Evolutionary conservation across 2,113 vertebrate genomes (phyloP).

Genomic region (Theristicus caerulescens): DNA sequence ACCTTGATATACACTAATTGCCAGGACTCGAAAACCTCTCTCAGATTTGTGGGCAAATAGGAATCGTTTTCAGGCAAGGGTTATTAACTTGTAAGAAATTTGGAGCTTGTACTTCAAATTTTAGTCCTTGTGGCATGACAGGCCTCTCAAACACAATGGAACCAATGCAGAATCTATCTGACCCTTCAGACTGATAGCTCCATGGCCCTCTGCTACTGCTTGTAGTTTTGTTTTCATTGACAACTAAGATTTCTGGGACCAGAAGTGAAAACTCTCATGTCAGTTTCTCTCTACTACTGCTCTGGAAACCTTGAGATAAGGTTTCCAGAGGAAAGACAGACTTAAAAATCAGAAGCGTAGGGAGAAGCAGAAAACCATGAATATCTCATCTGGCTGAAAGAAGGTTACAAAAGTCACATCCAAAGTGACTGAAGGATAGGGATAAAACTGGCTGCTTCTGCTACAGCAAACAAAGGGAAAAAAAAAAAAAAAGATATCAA

Average conservation of each 20-base stretch:
- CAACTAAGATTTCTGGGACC: not conserved
- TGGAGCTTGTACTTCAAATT: not conserved
- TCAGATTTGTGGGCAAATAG: not conserved
- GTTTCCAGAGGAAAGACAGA: not conserved
- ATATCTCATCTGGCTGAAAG: not conserved
- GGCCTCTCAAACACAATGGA: not conserved
- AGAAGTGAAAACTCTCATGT: not conserved
- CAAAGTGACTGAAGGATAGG: not conserved
- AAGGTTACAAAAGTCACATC: not conserved
- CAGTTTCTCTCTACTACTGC: not conserved
- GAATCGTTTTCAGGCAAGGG: not conserved
- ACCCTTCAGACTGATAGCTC: not conserved
- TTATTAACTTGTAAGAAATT: not conserved
- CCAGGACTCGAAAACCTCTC: not conserved
- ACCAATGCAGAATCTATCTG: not conserved
- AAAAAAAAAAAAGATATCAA: not conserved
- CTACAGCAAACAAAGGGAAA: not conserved
- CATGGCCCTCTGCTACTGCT: not conserved
- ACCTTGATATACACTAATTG: not conserved
- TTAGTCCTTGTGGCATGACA: not conserved
- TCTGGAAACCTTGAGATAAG: not conserved
- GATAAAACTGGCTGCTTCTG: not conserved
- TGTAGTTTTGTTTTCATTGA: not conserved
- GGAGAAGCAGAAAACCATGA: not conserved
- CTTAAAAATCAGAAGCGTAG: not conserved